phyloP scores from a whole-genome alignment of 2,888 invertebrate species.

The Argyra leucocephala region DNA sequence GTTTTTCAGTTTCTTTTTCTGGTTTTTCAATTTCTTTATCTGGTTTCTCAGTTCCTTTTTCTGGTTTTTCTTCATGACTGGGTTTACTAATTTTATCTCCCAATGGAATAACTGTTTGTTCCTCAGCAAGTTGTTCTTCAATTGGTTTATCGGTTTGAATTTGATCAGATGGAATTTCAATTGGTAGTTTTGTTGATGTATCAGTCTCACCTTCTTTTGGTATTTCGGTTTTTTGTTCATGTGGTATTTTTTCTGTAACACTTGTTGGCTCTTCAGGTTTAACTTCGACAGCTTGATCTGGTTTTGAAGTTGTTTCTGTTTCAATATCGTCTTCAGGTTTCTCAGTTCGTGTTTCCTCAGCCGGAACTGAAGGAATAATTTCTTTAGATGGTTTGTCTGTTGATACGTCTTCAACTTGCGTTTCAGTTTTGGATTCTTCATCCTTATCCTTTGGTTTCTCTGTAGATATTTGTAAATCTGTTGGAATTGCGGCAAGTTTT shows the following conservation, averaged over 20 bases:
- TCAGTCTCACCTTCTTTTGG: constrained; percentile 21
- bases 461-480: neutral
- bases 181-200: constrained; percentile 22
- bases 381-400: constrained; percentile 10
- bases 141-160: constrained; percentile 27
- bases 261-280: constrained; percentile 11
- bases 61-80: constrained; percentile 7
- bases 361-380: constrained; percentile 15
- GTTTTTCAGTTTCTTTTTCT: constrained; percentile 16
- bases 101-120: constrained; percentile 8
- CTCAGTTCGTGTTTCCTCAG: constrained; percentile 17
- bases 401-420: neutral
- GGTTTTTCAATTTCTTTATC: constrained; percentile 15
- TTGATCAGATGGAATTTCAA: constrained; percentile 24
- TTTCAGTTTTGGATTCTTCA: neutral
- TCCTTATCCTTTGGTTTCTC: neutral
- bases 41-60: constrained; percentile 16
- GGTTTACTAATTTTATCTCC: neutral
- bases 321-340: constrained; percentile 21
- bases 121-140: constrained; percentile 8
- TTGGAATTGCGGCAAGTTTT: neutral
- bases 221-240: constrained; percentile 22
- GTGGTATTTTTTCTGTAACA: constrained; percentile 21
- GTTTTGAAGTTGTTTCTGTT: neutral
- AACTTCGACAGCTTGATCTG: constrained; percentile 14